These are phyloP conservation scores for Mesocricetus auratus DNA, from an alignment of 2,113 vertebrate genomes.

Conservation along the genomic window DNA sequence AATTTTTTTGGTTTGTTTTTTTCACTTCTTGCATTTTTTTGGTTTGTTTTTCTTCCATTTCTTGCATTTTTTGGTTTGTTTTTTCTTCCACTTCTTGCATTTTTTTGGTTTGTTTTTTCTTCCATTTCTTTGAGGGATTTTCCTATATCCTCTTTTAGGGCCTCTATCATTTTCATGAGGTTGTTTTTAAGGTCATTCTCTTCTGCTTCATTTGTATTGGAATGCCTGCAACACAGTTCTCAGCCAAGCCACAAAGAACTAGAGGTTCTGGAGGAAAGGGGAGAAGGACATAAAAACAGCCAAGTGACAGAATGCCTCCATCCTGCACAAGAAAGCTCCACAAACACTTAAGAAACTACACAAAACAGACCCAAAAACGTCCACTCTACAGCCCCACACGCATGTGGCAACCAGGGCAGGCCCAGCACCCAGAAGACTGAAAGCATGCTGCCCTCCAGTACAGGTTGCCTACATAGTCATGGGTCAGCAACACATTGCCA, in stretches of 20 bases:
- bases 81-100: too few relatives aligned
- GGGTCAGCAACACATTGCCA: not conserved
- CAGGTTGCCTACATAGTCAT: not conserved
- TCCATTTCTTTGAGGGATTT: too few relatives aligned
- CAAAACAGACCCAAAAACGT: not conserved
- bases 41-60: too few relatives aligned
- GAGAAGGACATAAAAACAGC: not conserved
- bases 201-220: too few relatives aligned
- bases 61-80: too few relatives aligned
- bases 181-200: too few relatives aligned
- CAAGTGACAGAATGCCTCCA: not conserved
- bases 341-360: not conserved
- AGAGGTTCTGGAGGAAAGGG: not conserved
- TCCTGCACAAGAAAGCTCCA: not conserved
- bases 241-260: not conserved
- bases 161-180: too few relatives aligned
- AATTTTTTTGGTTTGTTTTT: too few relatives aligned
- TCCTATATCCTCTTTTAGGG: too few relatives aligned
- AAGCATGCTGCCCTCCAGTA: not conserved
- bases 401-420: not conserved
- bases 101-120: too few relatives aligned
- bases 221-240: not conserved
- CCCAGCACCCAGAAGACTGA: not conserved
- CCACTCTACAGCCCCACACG: not conserved
- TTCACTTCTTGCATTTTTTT: too few relatives aligned